Conservation (phyloP, 2,113 vertebrate species). For the Platysternon megacephalum region DNA sequence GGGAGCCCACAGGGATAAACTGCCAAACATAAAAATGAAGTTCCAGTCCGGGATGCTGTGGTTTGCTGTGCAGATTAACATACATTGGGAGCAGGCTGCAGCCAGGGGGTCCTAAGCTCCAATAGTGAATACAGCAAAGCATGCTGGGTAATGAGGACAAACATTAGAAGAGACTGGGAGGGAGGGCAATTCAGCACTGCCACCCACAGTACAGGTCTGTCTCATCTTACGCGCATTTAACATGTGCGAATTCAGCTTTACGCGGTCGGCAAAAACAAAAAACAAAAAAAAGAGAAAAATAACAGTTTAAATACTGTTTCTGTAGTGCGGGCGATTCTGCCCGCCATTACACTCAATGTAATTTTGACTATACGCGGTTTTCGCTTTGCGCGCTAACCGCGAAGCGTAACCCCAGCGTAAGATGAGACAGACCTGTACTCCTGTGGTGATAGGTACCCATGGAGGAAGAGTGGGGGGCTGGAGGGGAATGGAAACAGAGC, state of each 20-base stretch:
- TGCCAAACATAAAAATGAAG: neutral
- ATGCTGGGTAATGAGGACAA: neutral
- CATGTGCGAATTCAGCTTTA: too few relatives aligned
- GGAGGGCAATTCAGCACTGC: neutral
- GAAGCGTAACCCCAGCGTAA: too few relatives aligned
- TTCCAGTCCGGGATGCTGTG: neutral
- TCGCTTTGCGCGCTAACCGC: too few relatives aligned
- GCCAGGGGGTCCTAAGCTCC: neutral
- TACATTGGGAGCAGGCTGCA: neutral
- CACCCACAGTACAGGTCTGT: neutral
- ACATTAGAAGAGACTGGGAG: neutral
- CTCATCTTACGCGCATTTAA: too few relatives aligned
- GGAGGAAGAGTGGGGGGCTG: neutral
- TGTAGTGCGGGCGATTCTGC: too few relatives aligned
- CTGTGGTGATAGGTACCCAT: neutral
- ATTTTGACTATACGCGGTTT: too few relatives aligned
- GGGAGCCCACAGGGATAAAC: neutral
- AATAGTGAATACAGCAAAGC: neutral
- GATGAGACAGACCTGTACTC: too few relatives aligned
- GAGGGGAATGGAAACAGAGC: neutral
- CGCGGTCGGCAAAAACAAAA: too few relatives aligned
- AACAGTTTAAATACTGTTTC: too few relatives aligned
- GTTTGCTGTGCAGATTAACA: neutral
- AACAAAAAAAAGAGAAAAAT: too few relatives aligned
- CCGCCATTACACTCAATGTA: too few relatives aligned